These are phyloP conservation scores for Pseudolaguvia tuberculata DNA, from an alignment of 2,113 vertebrate species.

Conservation along the genomic window DNA sequence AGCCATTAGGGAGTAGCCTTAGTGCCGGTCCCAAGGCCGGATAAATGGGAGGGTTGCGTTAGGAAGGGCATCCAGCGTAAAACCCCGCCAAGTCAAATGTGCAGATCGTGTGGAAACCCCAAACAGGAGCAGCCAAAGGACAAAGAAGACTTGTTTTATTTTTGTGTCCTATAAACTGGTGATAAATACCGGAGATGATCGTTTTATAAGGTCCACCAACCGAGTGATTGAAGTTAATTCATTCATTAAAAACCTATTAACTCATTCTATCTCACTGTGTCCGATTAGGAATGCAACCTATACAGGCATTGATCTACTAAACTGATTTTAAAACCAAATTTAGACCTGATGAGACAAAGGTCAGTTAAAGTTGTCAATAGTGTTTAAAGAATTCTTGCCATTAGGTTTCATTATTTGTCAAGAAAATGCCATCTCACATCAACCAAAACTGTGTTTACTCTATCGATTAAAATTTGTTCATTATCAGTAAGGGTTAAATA, in stretches of 20 bases:
- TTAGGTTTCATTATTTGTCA: constrained; percentile 27
- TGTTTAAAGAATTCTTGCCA: constrained; percentile 20
- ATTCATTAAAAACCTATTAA: constrained; percentile 16
- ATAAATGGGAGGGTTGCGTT: too few species aligned
- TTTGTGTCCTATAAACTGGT: constrained; percentile 16
- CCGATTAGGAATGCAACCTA: neutral
- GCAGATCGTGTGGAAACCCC: too few species aligned
- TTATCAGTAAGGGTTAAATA: constrained; percentile 15
- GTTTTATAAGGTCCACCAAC: constrained; percentile 5
- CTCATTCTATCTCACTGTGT: neutral
- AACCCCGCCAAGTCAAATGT: too few species aligned
- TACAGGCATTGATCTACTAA: constrained; percentile 9
- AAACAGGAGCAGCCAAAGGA: too few species aligned
- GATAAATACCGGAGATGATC: neutral
- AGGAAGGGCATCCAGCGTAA: too few species aligned
- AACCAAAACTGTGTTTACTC: neutral
- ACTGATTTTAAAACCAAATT: constrained; percentile 5
- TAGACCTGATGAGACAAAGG: constrained; percentile 18
- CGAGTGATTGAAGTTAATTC: constrained; percentile 12
- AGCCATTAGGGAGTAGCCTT: too few species aligned
- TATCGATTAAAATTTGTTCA: neutral
- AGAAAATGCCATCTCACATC: constrained; percentile 18
- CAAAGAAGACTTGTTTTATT: constrained; percentile 16
- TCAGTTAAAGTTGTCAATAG: constrained; percentile 17
- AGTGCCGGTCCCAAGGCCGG: too few species aligned